A percentile compares a stretch with the other conserved stretches of the same genome.
These are phyloP conservation scores for Hirtodrosophila histrioides DNA, from an alignment of 2,888 invertebrate species.

Conservation along the genomic window DNA sequence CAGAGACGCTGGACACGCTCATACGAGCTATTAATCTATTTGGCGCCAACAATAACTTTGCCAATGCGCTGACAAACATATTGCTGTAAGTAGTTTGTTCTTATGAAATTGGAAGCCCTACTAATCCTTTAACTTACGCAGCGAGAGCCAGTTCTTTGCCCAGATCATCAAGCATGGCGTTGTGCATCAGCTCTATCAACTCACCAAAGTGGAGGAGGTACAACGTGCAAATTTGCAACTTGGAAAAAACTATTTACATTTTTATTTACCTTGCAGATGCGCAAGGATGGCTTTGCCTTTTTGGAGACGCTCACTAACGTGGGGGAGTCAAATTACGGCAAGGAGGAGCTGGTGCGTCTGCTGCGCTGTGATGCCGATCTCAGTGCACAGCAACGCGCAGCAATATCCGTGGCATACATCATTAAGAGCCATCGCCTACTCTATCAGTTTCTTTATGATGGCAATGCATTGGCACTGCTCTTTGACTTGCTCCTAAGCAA, in stretches of 20 bases:
- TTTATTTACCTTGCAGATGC: conserved; percentile 63
- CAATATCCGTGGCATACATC: conserved; percentile 83
- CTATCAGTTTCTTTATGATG: conserved; percentile 82
- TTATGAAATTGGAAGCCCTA: too few species aligned
- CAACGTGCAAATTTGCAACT: background rate
- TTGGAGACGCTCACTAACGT: conserved; percentile 82
- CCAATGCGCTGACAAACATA: conserved; percentile 82
- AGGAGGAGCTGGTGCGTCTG: conserved; percentile 82
- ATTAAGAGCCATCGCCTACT: conserved; percentile 81
- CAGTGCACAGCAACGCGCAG: conserved; percentile 80
- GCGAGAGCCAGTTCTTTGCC: conserved; percentile 84
- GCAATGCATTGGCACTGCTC: conserved; percentile 80
- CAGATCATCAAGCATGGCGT: conserved; percentile 83
- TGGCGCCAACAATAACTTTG: conserved; percentile 81
- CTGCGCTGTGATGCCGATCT: conserved; percentile 78
- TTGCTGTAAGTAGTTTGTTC: conserved; percentile 78
- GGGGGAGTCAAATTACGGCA: conserved; percentile 84
- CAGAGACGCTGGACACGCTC: conserved; percentile 81
- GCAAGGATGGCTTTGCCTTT: conserved; percentile 78
- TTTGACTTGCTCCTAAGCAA: conserved; percentile 80
- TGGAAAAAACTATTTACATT: too few species aligned
- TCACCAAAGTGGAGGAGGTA: conserved; percentile 82
- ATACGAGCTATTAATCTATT: conserved; percentile 82
- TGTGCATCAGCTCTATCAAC: conserved; percentile 80
- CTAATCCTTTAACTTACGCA: conserved; percentile 21